Evolutionary conservation across 2,113 vertebrate genomes (phyloP).

Genomic region (Numida meleagris): DNA sequence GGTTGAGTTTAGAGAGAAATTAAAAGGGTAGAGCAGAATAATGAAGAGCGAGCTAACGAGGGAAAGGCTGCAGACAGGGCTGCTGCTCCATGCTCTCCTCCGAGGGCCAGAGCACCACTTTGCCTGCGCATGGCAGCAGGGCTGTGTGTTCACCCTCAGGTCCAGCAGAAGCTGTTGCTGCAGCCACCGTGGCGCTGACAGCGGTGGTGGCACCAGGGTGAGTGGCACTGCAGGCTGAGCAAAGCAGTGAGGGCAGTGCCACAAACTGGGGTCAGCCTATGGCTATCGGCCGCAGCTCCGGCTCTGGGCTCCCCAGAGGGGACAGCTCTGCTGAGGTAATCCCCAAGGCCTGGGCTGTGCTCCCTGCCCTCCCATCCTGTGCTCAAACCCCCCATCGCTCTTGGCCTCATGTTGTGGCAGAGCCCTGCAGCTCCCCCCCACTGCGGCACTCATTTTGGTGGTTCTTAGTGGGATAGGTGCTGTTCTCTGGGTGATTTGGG

Average conservation of each 20-base stretch:
- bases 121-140: fast-evolving
- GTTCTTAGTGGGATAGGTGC: neutral
- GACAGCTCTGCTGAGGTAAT: neutral
- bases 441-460: fast-evolving
- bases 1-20: conserved; percentile 72
- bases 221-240: neutral
- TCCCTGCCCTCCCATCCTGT: neutral
- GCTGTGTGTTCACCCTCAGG: neutral
- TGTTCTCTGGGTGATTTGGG: neutral
- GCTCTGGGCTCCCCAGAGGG: fast-evolving
- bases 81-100: neutral
- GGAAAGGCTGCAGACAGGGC: neutral
- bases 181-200: fast-evolving
- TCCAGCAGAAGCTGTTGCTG: neutral
- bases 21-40: conserved; percentile 64
- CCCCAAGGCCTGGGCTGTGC: neutral
- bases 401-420: too few species aligned
- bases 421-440: neutral
- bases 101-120: neutral
- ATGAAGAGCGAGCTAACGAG: conserved; percentile 52
- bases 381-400: neutral
- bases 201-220: neutral
- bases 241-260: fast-evolving
- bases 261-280: fast-evolving
- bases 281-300: fast-evolving